Percentiles rank a stretch among this genome's conserved stretches.
Evolutionary conservation across 1,140 invertebrate species (phyloP).

Genomic region (Uloborus diversus): DNA sequence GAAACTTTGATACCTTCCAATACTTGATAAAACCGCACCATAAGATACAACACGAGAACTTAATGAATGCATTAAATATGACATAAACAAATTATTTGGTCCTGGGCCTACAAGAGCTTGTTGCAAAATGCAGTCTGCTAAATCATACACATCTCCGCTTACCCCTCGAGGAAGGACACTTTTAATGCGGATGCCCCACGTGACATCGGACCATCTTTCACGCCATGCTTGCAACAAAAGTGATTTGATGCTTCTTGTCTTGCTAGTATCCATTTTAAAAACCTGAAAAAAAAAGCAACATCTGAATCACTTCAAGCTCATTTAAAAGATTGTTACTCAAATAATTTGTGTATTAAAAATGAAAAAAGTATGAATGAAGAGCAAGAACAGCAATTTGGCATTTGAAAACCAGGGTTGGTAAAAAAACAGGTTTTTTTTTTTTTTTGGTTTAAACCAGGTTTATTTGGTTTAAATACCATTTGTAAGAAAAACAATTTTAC

Average conservation of each 20-base stretch:
- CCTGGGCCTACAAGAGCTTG: conserved; percentile 91
- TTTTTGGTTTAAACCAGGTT: no score
- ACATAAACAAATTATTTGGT: conserved; percentile 88
- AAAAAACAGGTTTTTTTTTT: no score
- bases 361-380: no score
- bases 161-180: conserved; percentile 72
- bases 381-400: no score
- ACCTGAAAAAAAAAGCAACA: no score
- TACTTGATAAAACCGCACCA: conserved; percentile 84
- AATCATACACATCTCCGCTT: conserved; percentile 88
- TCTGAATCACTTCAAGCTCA: no score
- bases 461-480: no score
- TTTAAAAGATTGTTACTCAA: no score
- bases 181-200: conserved; percentile 96
- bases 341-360: no score
- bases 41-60: conserved; percentile 88
- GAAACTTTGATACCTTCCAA: conserved; percentile 81
- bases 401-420: no score
- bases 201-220: conserved; percentile 91
- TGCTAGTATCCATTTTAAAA: conserved; percentile 74
- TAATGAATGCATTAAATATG: conserved; percentile 90
- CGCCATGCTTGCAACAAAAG: conserved; percentile 88
- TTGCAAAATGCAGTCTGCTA: conserved; percentile 91
- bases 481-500: no score
- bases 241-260: conserved; percentile 85